phyloP scores from a whole-genome alignment of 1,140 invertebrate species.

The Hydropsyche tenuis region DNA sequence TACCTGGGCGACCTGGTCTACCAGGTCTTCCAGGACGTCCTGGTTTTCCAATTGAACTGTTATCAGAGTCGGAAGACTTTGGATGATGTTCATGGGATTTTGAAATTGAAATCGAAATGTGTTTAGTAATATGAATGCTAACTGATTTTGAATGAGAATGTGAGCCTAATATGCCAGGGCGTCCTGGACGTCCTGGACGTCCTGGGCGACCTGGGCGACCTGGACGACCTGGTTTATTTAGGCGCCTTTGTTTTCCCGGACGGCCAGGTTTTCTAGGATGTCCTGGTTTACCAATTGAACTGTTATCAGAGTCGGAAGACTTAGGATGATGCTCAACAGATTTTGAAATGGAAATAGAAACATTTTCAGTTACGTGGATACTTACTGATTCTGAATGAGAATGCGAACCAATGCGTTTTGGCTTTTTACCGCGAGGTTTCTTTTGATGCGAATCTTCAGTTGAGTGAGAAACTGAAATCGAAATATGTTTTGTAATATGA shows the following conservation, averaged over 20 bases:
- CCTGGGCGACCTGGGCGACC: not conserved
- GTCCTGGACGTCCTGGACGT: not conserved
- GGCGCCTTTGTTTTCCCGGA: not conserved
- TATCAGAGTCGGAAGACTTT: not conserved
- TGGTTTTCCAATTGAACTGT: not conserved
- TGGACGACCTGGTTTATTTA: conserved; percentile 1
- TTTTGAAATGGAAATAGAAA: not conserved
- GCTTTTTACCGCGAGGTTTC: not conserved
- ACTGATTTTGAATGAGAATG: conserved; percentile 4
- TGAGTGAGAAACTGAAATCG: conserved; percentile 14
- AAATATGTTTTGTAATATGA: conserved; percentile 7
- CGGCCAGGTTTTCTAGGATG: not conserved
- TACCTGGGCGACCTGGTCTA: not conserved
- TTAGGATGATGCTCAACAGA: not conserved
- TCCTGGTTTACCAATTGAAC: not conserved
- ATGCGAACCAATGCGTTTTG: too few relatives aligned
- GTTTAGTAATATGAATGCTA: not conserved
- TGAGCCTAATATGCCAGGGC: not conserved
- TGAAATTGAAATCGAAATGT: conserved; percentile 1
- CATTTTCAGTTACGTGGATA: not conserved
- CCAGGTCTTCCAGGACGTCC: not conserved
- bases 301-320: not conserved
- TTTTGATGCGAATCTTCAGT: conserved; percentile 1
- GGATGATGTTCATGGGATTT: not conserved
- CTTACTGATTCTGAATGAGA: not conserved